Evolutionary conservation across 2,113 vertebrate species (phyloP).

Genomic region (Pristiophorus japonicus): DNA sequence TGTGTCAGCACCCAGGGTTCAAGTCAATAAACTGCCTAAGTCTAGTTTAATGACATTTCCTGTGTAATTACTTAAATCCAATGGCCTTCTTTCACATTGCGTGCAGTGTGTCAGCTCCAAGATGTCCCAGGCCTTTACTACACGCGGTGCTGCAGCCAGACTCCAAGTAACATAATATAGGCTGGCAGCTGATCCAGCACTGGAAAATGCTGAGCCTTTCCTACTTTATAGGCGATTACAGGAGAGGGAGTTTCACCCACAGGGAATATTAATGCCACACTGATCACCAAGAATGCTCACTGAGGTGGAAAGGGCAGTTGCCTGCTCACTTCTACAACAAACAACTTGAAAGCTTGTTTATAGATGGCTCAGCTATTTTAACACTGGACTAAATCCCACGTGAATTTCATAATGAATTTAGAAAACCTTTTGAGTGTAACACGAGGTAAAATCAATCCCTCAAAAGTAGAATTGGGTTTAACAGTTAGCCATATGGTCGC

Average conservation of each 20-base stretch:
- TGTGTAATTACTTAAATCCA: not conserved
- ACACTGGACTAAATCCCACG: not conserved
- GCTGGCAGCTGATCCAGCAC: conserved; percentile 3
- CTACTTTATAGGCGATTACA: not conserved
- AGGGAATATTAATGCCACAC: not conserved
- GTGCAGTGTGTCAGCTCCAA: too few relatives aligned
- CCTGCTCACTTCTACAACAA: not conserved
- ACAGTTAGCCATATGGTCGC: not conserved
- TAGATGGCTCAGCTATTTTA: not conserved
- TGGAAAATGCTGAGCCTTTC: not conserved
- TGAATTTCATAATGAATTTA: not conserved
- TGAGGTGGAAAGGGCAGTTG: too few relatives aligned
- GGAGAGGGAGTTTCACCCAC: not conserved
- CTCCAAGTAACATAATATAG: not conserved
- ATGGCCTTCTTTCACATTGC: not conserved
- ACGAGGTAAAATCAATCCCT: not conserved
- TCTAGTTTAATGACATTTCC: not conserved
- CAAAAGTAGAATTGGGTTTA: not conserved
- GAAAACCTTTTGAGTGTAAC: not conserved
- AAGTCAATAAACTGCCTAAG: not conserved
- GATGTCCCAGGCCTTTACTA: not conserved
- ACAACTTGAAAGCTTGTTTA: not conserved
- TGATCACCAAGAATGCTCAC: too few relatives aligned
- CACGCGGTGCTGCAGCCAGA: not conserved
- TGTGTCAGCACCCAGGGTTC: not conserved